These are phyloP conservation scores for Anarsia innoxiella DNA, from an alignment of 2,888 invertebrate genomes.

Conservation along the genomic window DNA sequence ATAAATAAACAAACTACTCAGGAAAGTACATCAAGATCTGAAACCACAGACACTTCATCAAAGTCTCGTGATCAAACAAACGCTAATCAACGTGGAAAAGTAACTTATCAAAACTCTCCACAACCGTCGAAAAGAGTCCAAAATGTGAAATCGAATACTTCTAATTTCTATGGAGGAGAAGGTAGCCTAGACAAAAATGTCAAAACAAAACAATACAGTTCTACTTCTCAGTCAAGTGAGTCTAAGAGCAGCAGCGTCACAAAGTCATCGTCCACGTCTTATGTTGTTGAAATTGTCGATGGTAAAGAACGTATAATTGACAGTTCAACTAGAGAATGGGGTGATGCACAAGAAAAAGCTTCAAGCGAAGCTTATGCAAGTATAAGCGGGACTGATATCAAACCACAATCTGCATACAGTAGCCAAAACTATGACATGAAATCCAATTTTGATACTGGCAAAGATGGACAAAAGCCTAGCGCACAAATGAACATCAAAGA, in stretches of 20 bases:
- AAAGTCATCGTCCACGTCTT: slow-evolving; percentile 78
- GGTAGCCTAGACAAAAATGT: slow-evolving; percentile 46
- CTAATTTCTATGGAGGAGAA: slow-evolving; percentile 59
- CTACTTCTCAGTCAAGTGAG: slow-evolving; percentile 64
- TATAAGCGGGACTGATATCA: slow-evolving; percentile 74
- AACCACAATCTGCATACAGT: slow-evolving; percentile 71
- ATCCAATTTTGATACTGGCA: slow-evolving; percentile 73
- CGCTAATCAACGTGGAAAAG: slow-evolving; percentile 45
- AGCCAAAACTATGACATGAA: slow-evolving; percentile 71
- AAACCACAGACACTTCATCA: slow-evolving; percentile 24
- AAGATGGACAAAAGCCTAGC: slow-evolving; percentile 63
- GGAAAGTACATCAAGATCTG: slow-evolving; percentile 22
- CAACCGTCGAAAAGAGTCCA: slow-evolving; percentile 42
- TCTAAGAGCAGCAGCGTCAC: slow-evolving; percentile 70
- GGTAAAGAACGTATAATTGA: slow-evolving; percentile 78
- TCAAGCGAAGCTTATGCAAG: slow-evolving; percentile 71
- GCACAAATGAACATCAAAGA: slow-evolving; percentile 53
- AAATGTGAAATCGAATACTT: slow-evolving; percentile 43
- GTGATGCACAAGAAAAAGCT: slow-evolving; percentile 60
- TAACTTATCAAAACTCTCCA: slow-evolving; percentile 39
- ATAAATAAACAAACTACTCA: slow-evolving; percentile 38
- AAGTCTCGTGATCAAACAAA: slow-evolving; percentile 34
- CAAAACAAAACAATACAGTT: slow-evolving; percentile 50
- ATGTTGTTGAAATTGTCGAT: slow-evolving; percentile 79
- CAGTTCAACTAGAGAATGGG: slow-evolving; percentile 75